A percentile compares a stretch with the other conserved stretches of the same genome.
Evolutionary conservation across 1,140 invertebrate species (phyloP).

Genomic region (Aphis gossypii): DNA sequence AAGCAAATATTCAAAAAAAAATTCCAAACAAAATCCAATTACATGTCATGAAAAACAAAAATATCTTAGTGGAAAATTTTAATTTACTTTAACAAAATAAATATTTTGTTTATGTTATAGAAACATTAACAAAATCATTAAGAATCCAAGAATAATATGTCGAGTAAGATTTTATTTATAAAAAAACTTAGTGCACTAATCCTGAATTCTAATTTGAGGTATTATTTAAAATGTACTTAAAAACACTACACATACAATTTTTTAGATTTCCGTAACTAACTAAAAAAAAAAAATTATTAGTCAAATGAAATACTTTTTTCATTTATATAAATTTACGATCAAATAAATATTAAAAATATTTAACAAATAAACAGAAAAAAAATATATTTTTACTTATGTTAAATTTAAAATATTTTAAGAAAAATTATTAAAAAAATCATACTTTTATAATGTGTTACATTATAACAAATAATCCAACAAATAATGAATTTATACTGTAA

Average conservation of each 20-base stretch:
- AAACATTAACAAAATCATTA: not conserved
- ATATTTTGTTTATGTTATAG: not conserved
- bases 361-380: not conserved
- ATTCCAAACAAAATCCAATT: constrained; percentile 8
- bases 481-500: not conserved
- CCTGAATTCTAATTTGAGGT: not conserved
- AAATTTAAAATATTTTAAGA: not conserved
- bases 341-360: not conserved
- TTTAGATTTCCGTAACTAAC: not conserved
- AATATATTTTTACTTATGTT: not conserved
- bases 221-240: not conserved
- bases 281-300: not conserved
- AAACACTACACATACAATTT: not conserved
- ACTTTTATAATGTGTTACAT: not conserved
- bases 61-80: not conserved
- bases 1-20: constrained; percentile 9
- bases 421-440: not conserved
- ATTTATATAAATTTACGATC: not conserved
- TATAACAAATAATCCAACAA: not conserved
- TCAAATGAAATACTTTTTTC: not conserved
- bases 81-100: not conserved
- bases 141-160: no score
- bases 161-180: not conserved
- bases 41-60: not conserved
- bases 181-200: not conserved